Evolutionary conservation across 2,888 invertebrate genomes (phyloP).

Genomic region (Drosophila pegasa): DNA sequence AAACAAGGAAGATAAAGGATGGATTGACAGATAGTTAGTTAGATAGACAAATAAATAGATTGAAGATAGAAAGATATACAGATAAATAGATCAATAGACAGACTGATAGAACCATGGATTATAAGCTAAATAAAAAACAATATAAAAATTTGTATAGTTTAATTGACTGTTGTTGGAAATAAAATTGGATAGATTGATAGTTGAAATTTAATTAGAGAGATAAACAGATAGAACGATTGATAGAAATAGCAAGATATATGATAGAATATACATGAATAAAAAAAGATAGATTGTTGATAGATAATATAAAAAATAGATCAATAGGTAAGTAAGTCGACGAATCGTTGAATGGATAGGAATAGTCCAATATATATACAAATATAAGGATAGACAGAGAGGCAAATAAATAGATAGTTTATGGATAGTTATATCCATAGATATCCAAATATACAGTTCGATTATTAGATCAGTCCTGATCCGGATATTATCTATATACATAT

Average conservation of each 20-base stretch:
- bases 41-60: neutral
- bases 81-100: neutral
- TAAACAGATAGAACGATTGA: neutral
- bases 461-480: neutral
- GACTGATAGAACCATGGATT: too few relatives aligned
- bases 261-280: neutral
- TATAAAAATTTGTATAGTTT: too few relatives aligned
- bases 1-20: neutral
- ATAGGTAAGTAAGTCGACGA: neutral
- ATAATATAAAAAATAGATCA: neutral
- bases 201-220: neutral
- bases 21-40: neutral
- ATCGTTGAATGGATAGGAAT: neutral
- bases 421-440: neutral
- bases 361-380: neutral
- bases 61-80: neutral
- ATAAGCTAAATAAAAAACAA: too few relatives aligned
- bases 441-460: neutral
- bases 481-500: neutral
- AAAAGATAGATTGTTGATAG: neutral
- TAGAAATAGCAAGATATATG: neutral
- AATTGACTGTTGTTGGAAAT: too few relatives aligned
- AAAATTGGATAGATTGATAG: neutral
- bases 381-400: neutral
- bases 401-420: neutral